Conservation (phyloP, 1,140 invertebrate genomes). For the Cyclina sinensis region DNA sequence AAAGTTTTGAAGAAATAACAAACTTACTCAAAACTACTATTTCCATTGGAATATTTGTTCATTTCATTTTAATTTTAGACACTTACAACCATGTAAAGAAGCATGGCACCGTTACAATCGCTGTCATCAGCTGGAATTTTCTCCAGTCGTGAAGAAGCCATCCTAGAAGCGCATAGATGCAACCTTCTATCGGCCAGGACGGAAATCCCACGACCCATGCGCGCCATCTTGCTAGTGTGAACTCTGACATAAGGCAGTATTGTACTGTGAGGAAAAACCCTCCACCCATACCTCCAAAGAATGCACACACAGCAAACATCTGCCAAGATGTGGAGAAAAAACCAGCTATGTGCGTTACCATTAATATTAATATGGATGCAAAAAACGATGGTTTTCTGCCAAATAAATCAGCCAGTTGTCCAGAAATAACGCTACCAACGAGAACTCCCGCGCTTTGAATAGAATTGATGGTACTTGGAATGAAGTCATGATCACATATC, state of each 20-base stretch:
- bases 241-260: conserved; percentile 5
- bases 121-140: conserved; percentile 8
- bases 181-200: conserved; percentile 23
- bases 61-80: neutral
- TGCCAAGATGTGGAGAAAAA: conserved; percentile 63
- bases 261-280: neutral
- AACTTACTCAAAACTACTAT: neutral
- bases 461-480: conserved; percentile 57
- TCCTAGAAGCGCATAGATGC: neutral
- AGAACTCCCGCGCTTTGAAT: conserved; percentile 69
- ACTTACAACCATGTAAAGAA: conserved; percentile 30
- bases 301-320: conserved; percentile 60
- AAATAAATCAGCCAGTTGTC: conserved; percentile 57
- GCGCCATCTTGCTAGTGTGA: conserved; percentile 26
- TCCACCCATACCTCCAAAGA: conserved; percentile 65
- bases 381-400: conserved; percentile 64
- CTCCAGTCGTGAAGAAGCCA: conserved; percentile 40
- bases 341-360: conserved; percentile 3
- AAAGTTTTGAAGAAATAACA: neutral
- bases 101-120: neutral
- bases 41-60: neutral
- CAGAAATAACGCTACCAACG: conserved; percentile 55
- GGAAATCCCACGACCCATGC: conserved; percentile 30
- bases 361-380: conserved; percentile 15
- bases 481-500: conserved; percentile 66